Conservation (phyloP, 1,140 invertebrate genomes). For the Drosophila subobscura region DNA sequence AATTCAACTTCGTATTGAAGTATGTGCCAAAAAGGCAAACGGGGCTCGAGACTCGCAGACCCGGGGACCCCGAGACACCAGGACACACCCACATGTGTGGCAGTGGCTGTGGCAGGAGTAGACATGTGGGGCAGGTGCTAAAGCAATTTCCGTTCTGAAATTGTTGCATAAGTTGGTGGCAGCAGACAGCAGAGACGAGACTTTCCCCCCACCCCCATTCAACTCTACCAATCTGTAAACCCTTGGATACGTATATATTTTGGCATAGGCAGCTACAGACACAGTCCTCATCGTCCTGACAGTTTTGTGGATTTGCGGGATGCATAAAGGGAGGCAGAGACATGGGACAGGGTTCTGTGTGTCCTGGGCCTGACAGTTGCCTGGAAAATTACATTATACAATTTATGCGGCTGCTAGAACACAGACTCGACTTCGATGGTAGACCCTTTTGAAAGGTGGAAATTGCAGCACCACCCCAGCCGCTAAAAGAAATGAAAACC, state of each 20-base stretch:
- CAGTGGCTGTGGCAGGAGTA: constrained; percentile 4
- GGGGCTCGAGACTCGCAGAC: constrained; percentile 38
- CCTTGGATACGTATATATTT: constrained; percentile 42
- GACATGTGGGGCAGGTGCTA: constrained; percentile 68
- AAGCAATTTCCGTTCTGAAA: constrained; percentile 81
- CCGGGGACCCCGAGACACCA: constrained; percentile 12
- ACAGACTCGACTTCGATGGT: constrained; percentile 8
- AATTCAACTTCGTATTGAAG: constrained; percentile 80
- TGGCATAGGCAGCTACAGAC: constrained; percentile 57
- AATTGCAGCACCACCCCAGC: constrained; percentile 31
- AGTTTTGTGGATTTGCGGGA: constrained; percentile 70
- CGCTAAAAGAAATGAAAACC: constrained; percentile 43
- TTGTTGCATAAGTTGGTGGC: constrained; percentile 79
- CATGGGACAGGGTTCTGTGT: not conserved
- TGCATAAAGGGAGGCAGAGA: constrained; percentile 5
- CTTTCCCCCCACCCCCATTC: not conserved
- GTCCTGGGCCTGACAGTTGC: constrained; percentile 42
- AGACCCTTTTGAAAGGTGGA: constrained; percentile 16
- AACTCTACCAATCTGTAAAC: not conserved
- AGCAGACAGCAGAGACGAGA: constrained; percentile 33
- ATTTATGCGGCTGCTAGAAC: constrained; percentile 74
- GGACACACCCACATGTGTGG: constrained; percentile 31
- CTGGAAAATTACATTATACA: constrained; percentile 80
- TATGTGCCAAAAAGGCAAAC: constrained; percentile 80
- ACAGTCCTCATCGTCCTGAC: constrained; percentile 68